Evolutionary conservation across 2,113 vertebrate species (phyloP).

Genomic region (Tympanuchus pallidicinctus): DNA sequence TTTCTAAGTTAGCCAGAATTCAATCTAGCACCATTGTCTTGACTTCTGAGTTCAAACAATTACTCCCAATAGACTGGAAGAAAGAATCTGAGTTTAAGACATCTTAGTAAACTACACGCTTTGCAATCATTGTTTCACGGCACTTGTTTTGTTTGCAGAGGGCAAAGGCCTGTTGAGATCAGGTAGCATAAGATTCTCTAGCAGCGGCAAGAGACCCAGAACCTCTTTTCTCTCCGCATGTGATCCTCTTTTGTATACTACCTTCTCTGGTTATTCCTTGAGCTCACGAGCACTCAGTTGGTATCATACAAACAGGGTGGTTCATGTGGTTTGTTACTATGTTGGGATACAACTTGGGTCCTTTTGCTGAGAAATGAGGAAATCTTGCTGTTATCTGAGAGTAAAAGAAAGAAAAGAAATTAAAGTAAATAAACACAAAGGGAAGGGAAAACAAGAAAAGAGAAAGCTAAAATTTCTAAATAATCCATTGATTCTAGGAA

Average conservation of each 20-base stretch:
- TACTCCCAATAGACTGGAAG: neutral
- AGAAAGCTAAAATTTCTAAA: neutral
- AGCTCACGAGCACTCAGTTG: neutral
- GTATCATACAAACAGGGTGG: too few relatives aligned
- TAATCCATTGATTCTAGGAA: neutral
- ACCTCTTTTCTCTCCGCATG: neutral
- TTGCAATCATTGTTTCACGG: neutral
- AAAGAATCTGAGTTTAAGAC: neutral
- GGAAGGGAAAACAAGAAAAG: neutral
- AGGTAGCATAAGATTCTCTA: neutral
- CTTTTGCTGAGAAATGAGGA: neutral
- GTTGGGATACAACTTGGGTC: neutral
- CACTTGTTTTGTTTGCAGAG: neutral
- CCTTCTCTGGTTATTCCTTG: neutral
- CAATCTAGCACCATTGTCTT: neutral
- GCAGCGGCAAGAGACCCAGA: neutral
- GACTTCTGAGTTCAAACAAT: neutral
- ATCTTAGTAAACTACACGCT: neutral
- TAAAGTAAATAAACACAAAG: neutral
- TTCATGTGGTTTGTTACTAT: neutral
- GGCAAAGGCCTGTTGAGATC: neutral
- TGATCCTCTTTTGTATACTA: accelerated
- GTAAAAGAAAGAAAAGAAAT: neutral
- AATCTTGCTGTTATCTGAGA: neutral
- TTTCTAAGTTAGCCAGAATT: neutral